Percentiles rank a stretch among this genome's conserved stretches.
phyloP scores from a whole-genome alignment of 2,888 invertebrate genomes.

The Zeuzera pyrina region DNA sequence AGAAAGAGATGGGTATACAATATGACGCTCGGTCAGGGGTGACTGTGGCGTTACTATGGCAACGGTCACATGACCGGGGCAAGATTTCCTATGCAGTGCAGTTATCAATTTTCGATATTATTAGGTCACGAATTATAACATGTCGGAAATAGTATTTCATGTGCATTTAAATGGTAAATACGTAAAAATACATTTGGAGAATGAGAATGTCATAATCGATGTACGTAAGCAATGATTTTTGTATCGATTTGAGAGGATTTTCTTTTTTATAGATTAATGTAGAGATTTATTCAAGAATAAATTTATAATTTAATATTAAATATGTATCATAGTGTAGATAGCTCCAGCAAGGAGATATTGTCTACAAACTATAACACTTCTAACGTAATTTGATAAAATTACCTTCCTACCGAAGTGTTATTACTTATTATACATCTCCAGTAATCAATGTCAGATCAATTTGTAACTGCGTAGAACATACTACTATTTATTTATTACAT shows the following conservation, averaged over 20 bases:
- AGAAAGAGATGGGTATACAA: slow-evolving; percentile 25
- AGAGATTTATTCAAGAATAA: no score
- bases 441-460: no score
- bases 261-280: no score
- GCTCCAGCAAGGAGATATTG: no score
- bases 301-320: no score
- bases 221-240: slow-evolving; percentile 24
- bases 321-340: no score
- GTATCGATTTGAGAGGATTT: slow-evolving; percentile 46
- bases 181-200: slow-evolving; percentile 25
- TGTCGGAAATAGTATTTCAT: slow-evolving; percentile 36
- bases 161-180: slow-evolving; percentile 28
- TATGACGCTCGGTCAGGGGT: slow-evolving; percentile 25
- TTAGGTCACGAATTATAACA: slow-evolving; percentile 33
- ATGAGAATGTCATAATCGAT: slow-evolving; percentile 18
- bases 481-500: no score
- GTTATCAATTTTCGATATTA: slow-evolving; percentile 62
- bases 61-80: slow-evolving; percentile 44
- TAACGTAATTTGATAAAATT: no score
- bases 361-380: no score
- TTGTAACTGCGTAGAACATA: no score
- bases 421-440: no score
- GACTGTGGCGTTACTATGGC: slow-evolving; percentile 49
- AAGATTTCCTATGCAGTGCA: slow-evolving; percentile 58
- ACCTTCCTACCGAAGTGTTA: no score